phyloP scores from a whole-genome alignment of 2,888 invertebrate genomes.

The Eilema griseolum region DNA sequence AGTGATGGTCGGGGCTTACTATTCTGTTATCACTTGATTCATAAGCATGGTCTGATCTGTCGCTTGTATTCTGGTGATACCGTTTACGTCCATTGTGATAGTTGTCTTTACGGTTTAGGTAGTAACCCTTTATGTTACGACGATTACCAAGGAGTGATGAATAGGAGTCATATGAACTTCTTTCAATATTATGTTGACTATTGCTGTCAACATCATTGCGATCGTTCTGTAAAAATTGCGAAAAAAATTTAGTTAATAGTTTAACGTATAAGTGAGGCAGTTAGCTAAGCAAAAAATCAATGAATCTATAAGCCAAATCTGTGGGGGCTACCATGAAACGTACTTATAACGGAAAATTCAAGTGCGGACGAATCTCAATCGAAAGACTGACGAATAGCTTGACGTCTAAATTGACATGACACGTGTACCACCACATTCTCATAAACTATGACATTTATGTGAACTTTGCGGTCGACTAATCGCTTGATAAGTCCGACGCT shows the following conservation, averaged over 20 bases:
- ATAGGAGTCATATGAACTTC: background rate
- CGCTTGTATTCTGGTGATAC: background rate
- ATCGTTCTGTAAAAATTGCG: constrained; percentile 28
- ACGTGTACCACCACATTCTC: too few species aligned
- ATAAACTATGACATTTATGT: too few species aligned
- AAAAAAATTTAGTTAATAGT: background rate
- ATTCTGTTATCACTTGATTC: constrained; percentile 6
- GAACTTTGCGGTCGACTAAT: too few species aligned
- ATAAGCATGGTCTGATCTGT: background rate
- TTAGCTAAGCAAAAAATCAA: background rate
- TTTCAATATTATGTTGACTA: background rate
- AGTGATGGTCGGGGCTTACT: background rate
- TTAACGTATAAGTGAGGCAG: background rate
- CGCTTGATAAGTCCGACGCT: too few species aligned
- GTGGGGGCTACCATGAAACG: too few species aligned
- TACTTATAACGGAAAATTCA: too few species aligned
- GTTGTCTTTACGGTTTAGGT: background rate
- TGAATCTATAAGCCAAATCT: background rate
- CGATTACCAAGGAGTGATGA: background rate
- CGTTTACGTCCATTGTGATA: background rate
- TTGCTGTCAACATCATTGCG: constrained; percentile 2
- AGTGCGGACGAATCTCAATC: too few species aligned
- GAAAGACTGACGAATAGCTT: too few species aligned
- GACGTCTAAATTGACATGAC: too few species aligned
- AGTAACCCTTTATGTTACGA: background rate